Evolutionary conservation across 2,113 vertebrate genomes (phyloP).

Genomic region (Australoheros scitulus): DNA sequence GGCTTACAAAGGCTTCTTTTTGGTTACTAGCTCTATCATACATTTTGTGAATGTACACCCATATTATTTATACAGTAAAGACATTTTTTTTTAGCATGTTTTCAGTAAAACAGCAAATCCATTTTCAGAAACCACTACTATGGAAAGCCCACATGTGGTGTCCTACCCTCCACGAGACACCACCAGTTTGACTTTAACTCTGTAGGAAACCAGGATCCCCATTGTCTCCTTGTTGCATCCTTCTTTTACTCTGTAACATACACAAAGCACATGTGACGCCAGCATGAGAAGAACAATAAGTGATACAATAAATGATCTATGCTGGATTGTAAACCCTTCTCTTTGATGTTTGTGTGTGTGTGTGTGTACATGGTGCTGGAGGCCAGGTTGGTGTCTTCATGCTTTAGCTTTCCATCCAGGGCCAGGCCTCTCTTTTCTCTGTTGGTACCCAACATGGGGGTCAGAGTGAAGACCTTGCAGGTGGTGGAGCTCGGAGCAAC

Average conservation of each 20-base stretch:
- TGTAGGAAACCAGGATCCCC: conserved; percentile 86
- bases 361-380: conserved; percentile 86
- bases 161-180: conserved; percentile 82
- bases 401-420: conserved; percentile 90
- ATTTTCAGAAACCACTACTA: too few relatives aligned
- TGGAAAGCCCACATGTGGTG: background rate
- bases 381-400: conserved; percentile 92
- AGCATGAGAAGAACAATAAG: too few relatives aligned
- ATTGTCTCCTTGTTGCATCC: conserved; percentile 84
- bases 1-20: too few relatives aligned
- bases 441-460: conserved; percentile 87
- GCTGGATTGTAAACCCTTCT: too few relatives aligned
- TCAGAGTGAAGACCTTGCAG: conserved; percentile 92
- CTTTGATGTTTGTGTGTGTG: background rate
- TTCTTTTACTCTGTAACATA: conserved; percentile 80
- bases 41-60: too few relatives aligned
- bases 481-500: conserved; percentile 90
- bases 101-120: too few relatives aligned
- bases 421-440: conserved; percentile 90
- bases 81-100: too few relatives aligned
- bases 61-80: too few relatives aligned
- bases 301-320: too few relatives aligned
- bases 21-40: too few relatives aligned
- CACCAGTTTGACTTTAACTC: conserved; percentile 85
- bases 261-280: background rate